Evolutionary conservation across 1,140 invertebrate species (phyloP).

Genomic region (Dendroctonus valens): DNA sequence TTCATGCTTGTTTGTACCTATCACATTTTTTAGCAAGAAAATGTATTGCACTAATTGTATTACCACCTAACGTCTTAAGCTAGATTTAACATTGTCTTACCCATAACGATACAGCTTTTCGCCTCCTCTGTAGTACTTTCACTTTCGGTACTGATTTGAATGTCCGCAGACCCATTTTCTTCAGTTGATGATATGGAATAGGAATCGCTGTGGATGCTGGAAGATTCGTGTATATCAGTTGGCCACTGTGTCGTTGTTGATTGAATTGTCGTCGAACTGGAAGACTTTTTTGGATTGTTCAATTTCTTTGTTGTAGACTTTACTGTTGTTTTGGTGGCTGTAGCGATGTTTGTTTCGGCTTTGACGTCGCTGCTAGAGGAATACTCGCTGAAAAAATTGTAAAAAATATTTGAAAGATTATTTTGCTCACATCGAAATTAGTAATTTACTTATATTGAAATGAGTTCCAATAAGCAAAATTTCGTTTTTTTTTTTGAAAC

Average conservation of each 20-base stretch:
- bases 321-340: background rate
- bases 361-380: too few relatives aligned
- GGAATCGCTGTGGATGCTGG: conserved; percentile 3
- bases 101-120: conserved; percentile 34
- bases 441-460: too few relatives aligned
- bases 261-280: background rate
- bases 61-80: too few relatives aligned
- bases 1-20: too few relatives aligned
- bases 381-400: too few relatives aligned
- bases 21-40: too few relatives aligned
- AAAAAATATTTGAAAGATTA: too few relatives aligned
- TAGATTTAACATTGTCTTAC: conserved; percentile 11
- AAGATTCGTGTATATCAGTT: background rate
- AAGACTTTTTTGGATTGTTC: conserved; percentile 8
- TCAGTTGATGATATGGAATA: conserved; percentile 1
- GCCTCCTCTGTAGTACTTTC: conserved; percentile 15
- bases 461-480: too few relatives aligned
- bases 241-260: background rate
- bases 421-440: too few relatives aligned
- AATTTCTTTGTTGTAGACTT: conserved; percentile 9
- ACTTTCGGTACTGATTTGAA: conserved; percentile 14
- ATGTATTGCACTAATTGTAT: too few relatives aligned
- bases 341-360: too few relatives aligned
- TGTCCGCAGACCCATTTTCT: conserved; percentile 2
- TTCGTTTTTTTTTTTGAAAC: too few relatives aligned